phyloP scores from a whole-genome alignment of 2,113 vertebrate genomes.

The Vidua chalybeata region DNA sequence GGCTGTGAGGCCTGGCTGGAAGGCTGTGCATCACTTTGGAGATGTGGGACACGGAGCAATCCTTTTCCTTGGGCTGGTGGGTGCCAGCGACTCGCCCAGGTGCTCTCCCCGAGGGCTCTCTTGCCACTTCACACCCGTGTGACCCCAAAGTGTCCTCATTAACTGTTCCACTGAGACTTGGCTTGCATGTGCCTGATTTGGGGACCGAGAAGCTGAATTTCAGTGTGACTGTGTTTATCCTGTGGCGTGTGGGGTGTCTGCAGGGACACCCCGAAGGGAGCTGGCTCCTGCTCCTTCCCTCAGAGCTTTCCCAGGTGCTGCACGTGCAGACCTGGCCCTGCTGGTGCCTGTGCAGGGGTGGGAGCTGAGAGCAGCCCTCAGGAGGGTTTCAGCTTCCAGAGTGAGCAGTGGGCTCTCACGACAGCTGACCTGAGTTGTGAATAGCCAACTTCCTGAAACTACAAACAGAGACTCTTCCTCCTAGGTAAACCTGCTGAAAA shows the following conservation, averaged over 20 bases:
- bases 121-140: accelerated
- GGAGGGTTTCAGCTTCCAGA: not conserved
- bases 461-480: not conserved
- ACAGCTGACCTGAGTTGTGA: not conserved
- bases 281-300: not conserved
- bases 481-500: not conserved
- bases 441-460: not conserved
- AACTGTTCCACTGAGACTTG: not conserved
- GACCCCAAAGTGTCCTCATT: not conserved
- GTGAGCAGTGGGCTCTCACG: accelerated
- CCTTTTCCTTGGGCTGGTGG: not conserved
- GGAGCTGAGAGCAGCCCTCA: accelerated
- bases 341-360: not conserved
- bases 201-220: not conserved
- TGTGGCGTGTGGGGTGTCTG: not conserved
- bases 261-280: not conserved
- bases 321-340: not conserved
- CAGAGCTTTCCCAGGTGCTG: not conserved
- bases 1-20: not conserved
- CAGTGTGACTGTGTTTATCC: accelerated
- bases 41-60: not conserved
- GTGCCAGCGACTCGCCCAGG: accelerated
- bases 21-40: not conserved
- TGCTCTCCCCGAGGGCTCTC: not conserved
- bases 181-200: not conserved